Conservation (phyloP, 2,797 vertebrate species). For the Nasua narica region DNA sequence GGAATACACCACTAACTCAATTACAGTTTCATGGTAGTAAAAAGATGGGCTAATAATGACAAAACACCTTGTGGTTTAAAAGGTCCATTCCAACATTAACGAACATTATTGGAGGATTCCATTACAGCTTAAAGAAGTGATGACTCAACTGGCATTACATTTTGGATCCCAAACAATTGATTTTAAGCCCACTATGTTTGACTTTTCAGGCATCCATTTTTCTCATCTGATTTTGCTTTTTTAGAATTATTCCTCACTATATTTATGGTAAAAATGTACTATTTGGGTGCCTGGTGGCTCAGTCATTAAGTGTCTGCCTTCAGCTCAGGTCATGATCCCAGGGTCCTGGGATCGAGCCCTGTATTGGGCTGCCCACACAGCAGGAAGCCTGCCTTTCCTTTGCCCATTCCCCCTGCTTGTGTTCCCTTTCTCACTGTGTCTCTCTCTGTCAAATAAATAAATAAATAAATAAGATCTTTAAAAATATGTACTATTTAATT, state of each 20-base stretch:
- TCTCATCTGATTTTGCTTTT: neutral
- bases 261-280: neutral
- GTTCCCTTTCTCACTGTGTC: no score
- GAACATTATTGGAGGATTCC: neutral
- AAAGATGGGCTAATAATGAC: constrained; percentile 28
- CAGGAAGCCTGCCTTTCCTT: no score
- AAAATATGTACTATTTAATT: neutral
- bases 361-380: no score
- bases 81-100: constrained; percentile 26
- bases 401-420: no score
- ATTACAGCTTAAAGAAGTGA: constrained; percentile 23
- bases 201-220: neutral
- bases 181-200: neutral
- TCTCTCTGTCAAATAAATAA: no score
- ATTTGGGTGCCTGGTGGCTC: neutral
- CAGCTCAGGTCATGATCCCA: no score
- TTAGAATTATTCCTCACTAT: neutral
- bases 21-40: constrained; percentile 2
- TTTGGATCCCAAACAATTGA: neutral
- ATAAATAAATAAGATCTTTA: no score
- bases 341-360: no score
- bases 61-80: constrained; percentile 58
- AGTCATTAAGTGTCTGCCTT: no score
- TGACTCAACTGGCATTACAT: constrained; percentile 1
- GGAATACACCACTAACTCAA: constrained; percentile 42